Percentiles rank a stretch among this genome's conserved stretches.
Conservation (phyloP, 2,888 invertebrate genomes). For the Mimas tiliae region DNA sequence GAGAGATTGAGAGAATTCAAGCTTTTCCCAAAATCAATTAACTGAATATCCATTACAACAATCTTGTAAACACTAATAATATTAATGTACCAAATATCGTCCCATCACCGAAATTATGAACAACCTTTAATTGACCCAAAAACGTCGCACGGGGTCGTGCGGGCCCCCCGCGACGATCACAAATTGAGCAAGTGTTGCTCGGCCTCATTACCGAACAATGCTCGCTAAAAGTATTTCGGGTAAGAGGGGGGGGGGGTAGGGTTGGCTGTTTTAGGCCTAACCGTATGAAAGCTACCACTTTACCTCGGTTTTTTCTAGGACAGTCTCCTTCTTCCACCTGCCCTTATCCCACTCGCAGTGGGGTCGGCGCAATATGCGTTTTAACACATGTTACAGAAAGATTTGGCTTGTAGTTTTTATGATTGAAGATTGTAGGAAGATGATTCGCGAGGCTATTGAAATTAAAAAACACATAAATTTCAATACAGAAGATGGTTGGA, state of each 20-base stretch:
- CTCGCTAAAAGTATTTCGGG: neutral
- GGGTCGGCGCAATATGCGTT: no score
- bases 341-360: no score
- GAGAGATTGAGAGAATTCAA: no score
- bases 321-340: no score
- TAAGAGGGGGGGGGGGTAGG: neutral
- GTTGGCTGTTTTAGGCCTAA: neutral
- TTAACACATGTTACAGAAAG: no score
- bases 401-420: no score
- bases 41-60: neutral
- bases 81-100: neutral
- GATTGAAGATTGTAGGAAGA: no score
- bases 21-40: neutral
- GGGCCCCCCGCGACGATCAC: neutral
- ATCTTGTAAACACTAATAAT: neutral
- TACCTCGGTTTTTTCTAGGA: no score
- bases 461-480: no score
- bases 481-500: no score
- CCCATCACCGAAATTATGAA: neutral
- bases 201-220: neutral
- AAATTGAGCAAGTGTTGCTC: neutral
- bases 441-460: no score
- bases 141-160: neutral
- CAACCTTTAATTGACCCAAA: conserved; percentile 20
- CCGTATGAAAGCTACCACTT: no score